A percentile compares a stretch with the other conserved stretches of the same genome.
These are phyloP conservation scores for Tenthredo distinguenda DNA, from an alignment of 2,888 invertebrate species.

Conservation along the genomic window DNA sequence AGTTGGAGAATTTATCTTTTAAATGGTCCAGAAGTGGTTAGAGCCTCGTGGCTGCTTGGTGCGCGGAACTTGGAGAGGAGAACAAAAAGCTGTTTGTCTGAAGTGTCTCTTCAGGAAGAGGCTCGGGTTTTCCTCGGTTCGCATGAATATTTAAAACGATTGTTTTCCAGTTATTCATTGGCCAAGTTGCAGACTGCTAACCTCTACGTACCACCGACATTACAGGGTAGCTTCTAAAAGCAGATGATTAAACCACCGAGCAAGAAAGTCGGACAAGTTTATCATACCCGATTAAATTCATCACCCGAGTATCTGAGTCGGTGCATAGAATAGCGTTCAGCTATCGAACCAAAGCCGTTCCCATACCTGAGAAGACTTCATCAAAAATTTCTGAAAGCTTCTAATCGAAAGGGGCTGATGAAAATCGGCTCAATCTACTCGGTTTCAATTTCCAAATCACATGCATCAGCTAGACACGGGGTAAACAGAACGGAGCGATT, in stretches of 20 bases:
- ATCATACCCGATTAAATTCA: conserved; percentile 11
- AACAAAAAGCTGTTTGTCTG: conserved; percentile 57
- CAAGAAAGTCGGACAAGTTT: not conserved
- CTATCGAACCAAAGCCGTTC: not conserved
- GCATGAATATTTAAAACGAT: conserved; percentile 73
- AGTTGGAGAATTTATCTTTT: conserved; percentile 44
- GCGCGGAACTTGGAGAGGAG: conserved; percentile 36
- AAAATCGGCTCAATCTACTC: conserved; percentile 2
- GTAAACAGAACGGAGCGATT: not conserved
- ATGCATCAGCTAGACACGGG: not conserved
- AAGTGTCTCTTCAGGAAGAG: conserved; percentile 45
- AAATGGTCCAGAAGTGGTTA: conserved; percentile 41
- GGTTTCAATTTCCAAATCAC: not conserved
- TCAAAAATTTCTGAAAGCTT: not conserved
- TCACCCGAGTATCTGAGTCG: not conserved
- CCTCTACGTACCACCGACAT: not conserved
- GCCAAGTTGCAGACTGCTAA: conserved; percentile 63
- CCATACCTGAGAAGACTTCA: too few species aligned
- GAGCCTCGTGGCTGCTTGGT: not conserved
- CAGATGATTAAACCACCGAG: not conserved
- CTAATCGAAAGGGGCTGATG: not conserved
- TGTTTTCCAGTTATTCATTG: conserved; percentile 73
- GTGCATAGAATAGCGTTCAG: not conserved
- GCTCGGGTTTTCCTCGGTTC: conserved; percentile 53
- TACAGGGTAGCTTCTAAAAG: not conserved